These are phyloP conservation scores for Papilio demoleus DNA, from an alignment of 2,888 invertebrate species.

Conservation along the genomic window DNA sequence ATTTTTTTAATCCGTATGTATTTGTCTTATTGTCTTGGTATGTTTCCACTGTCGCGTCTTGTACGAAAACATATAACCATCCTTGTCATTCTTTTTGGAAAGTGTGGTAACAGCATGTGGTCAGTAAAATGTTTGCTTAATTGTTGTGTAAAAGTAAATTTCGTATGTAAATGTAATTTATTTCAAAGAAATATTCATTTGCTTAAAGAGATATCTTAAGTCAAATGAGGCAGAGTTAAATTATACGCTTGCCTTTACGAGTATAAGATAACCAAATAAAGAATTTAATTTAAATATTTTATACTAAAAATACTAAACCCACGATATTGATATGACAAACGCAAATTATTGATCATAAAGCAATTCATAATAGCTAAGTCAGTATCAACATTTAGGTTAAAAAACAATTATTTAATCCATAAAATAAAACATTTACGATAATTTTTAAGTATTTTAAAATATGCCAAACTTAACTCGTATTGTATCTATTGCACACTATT, in stretches of 20 bases:
- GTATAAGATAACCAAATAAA: conserved; percentile 49
- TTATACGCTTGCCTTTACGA: conserved; percentile 71
- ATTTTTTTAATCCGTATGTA: too few relatives aligned
- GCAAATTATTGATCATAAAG: too few relatives aligned
- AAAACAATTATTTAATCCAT: too few relatives aligned
- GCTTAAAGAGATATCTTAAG: conserved; percentile 46
- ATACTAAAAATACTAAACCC: too few relatives aligned
- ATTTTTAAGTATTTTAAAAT: too few relatives aligned
- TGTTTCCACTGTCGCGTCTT: background rate
- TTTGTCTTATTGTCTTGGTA: background rate
- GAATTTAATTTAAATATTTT: conserved; percentile 26
- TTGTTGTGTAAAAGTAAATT: background rate
- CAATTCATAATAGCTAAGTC: too few relatives aligned
- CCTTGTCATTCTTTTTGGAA: background rate
- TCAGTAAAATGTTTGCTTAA: background rate
- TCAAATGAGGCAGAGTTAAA: conserved; percentile 64
- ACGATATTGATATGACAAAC: too few relatives aligned
- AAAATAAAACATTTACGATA: too few relatives aligned
- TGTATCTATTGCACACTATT: too few relatives aligned
- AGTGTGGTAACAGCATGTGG: background rate
- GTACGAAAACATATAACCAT: too few relatives aligned
- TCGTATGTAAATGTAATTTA: conserved; percentile 24
- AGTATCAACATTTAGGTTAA: too few relatives aligned
- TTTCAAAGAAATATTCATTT: conserved; percentile 27
- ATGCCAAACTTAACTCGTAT: too few relatives aligned